Evolutionary conservation across 1,140 invertebrate genomes (phyloP), one percentile per base, ranked within the genome.

Genomic region (Euura saliciscinereae): DNA sequence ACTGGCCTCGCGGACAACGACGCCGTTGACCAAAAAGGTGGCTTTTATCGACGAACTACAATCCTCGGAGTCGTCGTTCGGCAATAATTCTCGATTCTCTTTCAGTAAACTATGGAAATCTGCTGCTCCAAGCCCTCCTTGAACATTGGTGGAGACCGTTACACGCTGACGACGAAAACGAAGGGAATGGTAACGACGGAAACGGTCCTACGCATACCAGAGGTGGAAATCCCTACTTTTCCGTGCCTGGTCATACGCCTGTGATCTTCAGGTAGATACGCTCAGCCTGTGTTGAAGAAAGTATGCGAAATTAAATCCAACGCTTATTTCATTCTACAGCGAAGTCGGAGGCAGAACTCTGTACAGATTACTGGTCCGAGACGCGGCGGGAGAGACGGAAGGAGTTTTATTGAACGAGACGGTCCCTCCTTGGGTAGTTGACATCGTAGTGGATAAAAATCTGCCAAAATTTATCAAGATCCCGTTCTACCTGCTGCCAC

Each of bases 391-490:
- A n/a, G 97, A 99, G 81, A 98, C 96, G 10, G 98, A 99, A 89
- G 92, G 96, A 76, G 92, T 94, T 72, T 88, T 99, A 66, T 89
- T 99, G 4, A 95, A 96, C 77, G 98, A 99, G 84, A 97, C 94
- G 5, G 96, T 99, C 64, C 98, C 98, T 2, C 92, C 92, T 13
- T 99, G 98, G 98, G 97, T 99, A 7, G 93, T 95, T 3, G 97
- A 99, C 82, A 97, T 98, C 71, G 94, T 98, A 45, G 95, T 98
- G 66, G 95, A 98, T 78, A 97, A 97, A 88, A 96, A 94, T 83
- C 92, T 96, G 78, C 97, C 97, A 2, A 98, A 98, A 87, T 96
- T 99, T 79, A 97, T 97, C 77, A 99, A 99, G 90, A 95, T 99
- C 82, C 95, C 98, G 69, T 99, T 99, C 86, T 98, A 97, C 86